phyloP scores from a whole-genome alignment of 2,113 vertebrate genomes.

The Desmodus rotundus region DNA sequence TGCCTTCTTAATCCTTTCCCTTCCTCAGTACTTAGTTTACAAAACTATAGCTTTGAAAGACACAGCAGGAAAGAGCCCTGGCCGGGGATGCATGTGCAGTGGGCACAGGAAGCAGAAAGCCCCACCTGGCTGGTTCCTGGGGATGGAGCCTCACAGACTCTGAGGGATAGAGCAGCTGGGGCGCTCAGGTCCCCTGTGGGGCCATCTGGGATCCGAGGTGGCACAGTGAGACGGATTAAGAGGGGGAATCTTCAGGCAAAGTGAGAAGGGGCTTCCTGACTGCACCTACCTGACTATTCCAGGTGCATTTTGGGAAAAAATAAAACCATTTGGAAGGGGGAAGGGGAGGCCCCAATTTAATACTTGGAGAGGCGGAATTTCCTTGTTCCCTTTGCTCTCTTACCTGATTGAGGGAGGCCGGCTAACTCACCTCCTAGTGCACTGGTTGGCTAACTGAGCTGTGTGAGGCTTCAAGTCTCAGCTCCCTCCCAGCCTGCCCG shows the following conservation, averaged over 20 bases:
- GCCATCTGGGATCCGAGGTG: background rate
- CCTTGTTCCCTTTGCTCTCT: background rate
- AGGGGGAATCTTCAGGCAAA: background rate
- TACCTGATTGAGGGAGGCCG: fast-evolving
- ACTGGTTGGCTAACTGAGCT: fast-evolving
- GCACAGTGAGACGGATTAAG: fast-evolving
- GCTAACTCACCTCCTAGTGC: fast-evolving
- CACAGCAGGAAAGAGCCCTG: background rate
- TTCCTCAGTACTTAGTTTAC: background rate
- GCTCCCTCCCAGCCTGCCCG: no score
- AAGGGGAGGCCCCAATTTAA: background rate
- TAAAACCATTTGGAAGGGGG: background rate
- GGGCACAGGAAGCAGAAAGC: background rate
- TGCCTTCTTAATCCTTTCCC: background rate
- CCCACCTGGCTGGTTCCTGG: background rate
- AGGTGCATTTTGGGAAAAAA: background rate
- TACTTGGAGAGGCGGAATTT: background rate
- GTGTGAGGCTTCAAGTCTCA: background rate
- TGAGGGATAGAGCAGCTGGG: background rate
- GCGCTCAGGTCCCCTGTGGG: fast-evolving
- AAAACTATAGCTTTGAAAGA: background rate
- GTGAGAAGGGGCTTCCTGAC: background rate
- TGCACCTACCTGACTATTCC: background rate
- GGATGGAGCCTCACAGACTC: fast-evolving
- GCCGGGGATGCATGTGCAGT: fast-evolving